Conservation (phyloP, 1,140 invertebrate genomes). For the Argopecten irradians region DNA sequence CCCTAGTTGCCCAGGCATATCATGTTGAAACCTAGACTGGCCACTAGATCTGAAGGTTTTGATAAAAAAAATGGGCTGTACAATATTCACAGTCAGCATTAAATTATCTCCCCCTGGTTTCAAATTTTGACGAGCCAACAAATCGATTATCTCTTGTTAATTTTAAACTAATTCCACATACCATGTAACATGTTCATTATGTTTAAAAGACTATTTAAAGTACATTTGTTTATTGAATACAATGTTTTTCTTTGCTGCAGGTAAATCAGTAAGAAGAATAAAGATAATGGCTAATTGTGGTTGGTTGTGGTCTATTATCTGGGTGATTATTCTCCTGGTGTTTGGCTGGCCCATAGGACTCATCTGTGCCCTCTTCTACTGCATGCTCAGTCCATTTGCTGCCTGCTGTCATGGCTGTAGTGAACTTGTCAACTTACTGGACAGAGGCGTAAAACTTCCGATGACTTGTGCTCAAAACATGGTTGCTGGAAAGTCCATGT, state of each 20-base stretch:
- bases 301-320: constrained; percentile 83
- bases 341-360: constrained; percentile 85
- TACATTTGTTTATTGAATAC: background rate
- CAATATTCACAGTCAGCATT: too few relatives aligned
- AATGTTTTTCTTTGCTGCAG: background rate
- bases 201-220: background rate
- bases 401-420: constrained; percentile 82
- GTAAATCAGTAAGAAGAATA: background rate
- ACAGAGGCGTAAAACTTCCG: constrained; percentile 72
- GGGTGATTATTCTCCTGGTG: constrained; percentile 87
- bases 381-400: constrained; percentile 84
- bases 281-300: constrained; percentile 67
- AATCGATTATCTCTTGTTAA: too few relatives aligned
- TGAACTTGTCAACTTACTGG: constrained; percentile 72
- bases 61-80: too few relatives aligned
- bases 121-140: too few relatives aligned
- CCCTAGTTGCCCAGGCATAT: too few relatives aligned
- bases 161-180: too few relatives aligned
- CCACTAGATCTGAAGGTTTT: too few relatives aligned
- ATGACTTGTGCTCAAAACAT: constrained; percentile 74
- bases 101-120: too few relatives aligned
- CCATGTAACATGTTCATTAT: too few relatives aligned
- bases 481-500: constrained; percentile 73
- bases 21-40: too few relatives aligned
- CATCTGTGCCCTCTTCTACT: constrained; percentile 86